A percentile compares a stretch with the other conserved stretches of the same genome.
phyloP scores from a whole-genome alignment of 23 tunicate species.

The Oikopleura vanhoeffeni region DNA sequence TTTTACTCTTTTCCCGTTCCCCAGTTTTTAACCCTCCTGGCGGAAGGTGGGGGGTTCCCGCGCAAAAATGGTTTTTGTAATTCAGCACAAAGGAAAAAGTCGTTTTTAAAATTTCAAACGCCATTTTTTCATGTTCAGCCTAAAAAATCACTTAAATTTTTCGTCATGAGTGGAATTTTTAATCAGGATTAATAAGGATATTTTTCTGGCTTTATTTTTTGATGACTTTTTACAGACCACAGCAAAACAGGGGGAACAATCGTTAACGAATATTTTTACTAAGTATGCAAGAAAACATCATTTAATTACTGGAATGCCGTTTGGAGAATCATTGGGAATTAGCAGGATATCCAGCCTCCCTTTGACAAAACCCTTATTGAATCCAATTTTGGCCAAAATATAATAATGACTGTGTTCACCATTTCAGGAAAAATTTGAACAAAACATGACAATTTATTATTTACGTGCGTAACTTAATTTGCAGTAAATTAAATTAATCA shows the following conservation, averaged over 20 bases:
- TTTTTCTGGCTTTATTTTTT: too few species aligned
- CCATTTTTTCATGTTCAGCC: too few species aligned
- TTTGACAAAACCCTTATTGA: conserved; percentile 30
- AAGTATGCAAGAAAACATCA: conserved; percentile 45
- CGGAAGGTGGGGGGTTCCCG: neutral
- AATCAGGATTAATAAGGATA: too few species aligned
- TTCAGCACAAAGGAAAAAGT: neutral
- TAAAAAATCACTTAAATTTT: too few species aligned
- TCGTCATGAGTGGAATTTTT: too few species aligned
- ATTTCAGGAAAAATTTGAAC: conserved; percentile 18
- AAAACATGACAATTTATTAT: neutral
- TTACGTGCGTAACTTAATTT: too few species aligned
- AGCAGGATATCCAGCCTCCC: conserved; percentile 64
- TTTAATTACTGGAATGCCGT: conserved; percentile 52
- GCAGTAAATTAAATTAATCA: too few species aligned
- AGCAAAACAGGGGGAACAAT: conserved; percentile 33
- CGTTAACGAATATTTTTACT: conserved; percentile 49
- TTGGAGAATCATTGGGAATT: conserved; percentile 44
- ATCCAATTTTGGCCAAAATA: conserved; percentile 36
- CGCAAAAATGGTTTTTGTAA: neutral
- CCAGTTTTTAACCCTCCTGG: too few species aligned
- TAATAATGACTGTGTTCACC: conserved; percentile 64
- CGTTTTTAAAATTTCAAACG: neutral
- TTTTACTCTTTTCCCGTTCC: too few species aligned
- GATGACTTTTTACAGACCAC: neutral